Percentiles rank a stretch among this genome's conserved stretches.
phyloP scores from a whole-genome alignment of 2,113 vertebrate species.

The Delphinapterus leucas region DNA sequence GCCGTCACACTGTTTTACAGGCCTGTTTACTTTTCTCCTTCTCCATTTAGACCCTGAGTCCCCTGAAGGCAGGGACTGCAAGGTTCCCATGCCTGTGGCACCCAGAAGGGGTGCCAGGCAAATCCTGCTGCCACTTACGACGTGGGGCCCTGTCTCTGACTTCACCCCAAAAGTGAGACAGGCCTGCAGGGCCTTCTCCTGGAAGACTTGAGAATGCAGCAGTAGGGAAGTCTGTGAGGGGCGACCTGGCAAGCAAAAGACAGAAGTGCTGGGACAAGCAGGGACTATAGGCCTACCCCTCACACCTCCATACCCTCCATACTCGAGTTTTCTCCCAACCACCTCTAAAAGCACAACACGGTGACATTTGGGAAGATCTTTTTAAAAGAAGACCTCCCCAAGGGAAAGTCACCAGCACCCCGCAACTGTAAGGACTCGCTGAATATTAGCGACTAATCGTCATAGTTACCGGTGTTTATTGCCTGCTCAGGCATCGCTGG shows the following conservation, averaged over 20 bases:
- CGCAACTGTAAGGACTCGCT: neutral
- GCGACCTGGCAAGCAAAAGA: neutral
- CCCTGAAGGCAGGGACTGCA: neutral
- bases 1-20: neutral
- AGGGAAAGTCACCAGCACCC: neutral
- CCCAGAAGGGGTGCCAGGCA: neutral
- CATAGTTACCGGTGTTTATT: neutral
- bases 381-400: slow-evolving; percentile 10
- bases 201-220: neutral
- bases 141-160: neutral
- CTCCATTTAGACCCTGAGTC: neutral
- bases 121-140: neutral
- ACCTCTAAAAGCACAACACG: neutral
- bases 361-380: neutral
- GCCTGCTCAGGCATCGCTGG: neutral
- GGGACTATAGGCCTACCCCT: neutral
- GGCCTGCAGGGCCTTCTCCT: neutral
- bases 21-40: neutral
- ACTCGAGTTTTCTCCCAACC: neutral
- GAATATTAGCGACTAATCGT: neutral
- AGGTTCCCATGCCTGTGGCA: neutral
- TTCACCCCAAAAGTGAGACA: neutral
- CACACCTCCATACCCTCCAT: fast-evolving
- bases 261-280: neutral
- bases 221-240: neutral